Evolutionary conservation across 1,140 invertebrate species (phyloP).

Genomic region (Drosophila repleta): DNA sequence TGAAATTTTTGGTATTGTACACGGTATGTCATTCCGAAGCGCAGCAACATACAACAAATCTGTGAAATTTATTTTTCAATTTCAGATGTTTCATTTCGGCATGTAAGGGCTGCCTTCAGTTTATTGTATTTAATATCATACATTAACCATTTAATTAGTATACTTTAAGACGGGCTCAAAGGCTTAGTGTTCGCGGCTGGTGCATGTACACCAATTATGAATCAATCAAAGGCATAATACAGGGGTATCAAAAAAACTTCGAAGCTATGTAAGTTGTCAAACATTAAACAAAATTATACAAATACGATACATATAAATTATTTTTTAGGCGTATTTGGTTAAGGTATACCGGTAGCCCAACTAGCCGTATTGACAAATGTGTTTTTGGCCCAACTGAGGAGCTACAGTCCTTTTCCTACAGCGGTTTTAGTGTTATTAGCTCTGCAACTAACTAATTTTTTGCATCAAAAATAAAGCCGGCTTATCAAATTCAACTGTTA

Average conservation of each 20-base stretch:
- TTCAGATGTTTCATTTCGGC: constrained; percentile 66
- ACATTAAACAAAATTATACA: neutral
- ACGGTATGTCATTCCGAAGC: constrained; percentile 55
- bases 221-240: constrained; percentile 57
- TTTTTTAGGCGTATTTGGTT: constrained; percentile 62
- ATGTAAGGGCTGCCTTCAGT: constrained; percentile 39
- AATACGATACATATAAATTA: neutral
- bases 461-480: neutral
- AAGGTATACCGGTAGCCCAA: constrained; percentile 62
- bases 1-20: constrained; percentile 71
- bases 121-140: neutral
- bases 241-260: constrained; percentile 40
- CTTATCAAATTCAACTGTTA: neutral
- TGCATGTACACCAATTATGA: constrained; percentile 41
- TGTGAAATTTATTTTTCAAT: neutral
- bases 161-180: constrained; percentile 61
- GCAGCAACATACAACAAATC: neutral
- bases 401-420: constrained; percentile 23
- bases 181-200: constrained; percentile 56
- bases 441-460: neutral
- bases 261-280: constrained; percentile 55
- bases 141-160: constrained; percentile 38
- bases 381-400: constrained; percentile 39
- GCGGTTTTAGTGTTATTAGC: constrained; percentile 38
- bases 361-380: constrained; percentile 67